A percentile compares a stretch with the other conserved stretches of the same genome.
These are phyloP conservation scores for Calephelis nemesis DNA, from an alignment of 1,140 invertebrate genomes.

Conservation along the genomic window DNA sequence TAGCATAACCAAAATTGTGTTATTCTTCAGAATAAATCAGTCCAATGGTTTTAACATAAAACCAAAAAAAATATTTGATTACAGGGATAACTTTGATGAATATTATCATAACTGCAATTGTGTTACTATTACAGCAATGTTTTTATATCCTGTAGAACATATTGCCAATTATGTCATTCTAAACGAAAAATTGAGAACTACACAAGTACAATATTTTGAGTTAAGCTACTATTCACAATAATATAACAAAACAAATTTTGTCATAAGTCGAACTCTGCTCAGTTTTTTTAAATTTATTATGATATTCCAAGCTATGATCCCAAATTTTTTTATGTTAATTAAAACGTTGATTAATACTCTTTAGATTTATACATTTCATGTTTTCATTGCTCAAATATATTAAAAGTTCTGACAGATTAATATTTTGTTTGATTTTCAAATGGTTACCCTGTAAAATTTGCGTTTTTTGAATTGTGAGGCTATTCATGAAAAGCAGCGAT, in stretches of 20 bases:
- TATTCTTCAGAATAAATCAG: constrained; percentile 19
- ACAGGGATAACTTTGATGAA: constrained; percentile 20
- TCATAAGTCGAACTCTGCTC: constrained; percentile 20
- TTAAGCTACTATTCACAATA: constrained; percentile 24
- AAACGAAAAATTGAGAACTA: constrained; percentile 23
- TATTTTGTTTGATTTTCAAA: constrained; percentile 19
- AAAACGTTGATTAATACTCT: too few relatives aligned
- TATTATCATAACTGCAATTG: constrained; percentile 23
- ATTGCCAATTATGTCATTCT: constrained; percentile 23
- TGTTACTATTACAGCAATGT: constrained; percentile 21
- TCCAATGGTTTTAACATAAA: constrained; percentile 23
- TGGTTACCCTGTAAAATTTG: not conserved
- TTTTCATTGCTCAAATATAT: not conserved
- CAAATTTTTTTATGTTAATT: not conserved
- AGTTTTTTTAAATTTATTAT: constrained; percentile 24
- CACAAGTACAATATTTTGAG: constrained; percentile 20
- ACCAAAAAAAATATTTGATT: constrained; percentile 24
- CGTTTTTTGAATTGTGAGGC: not conserved
- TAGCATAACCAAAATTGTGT: constrained; percentile 23
- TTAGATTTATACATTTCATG: not conserved
- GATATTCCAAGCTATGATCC: constrained; percentile 8
- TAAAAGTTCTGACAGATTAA: constrained; percentile 5
- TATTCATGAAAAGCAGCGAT: not conserved
- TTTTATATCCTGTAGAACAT: constrained; percentile 21
- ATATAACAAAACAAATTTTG: constrained; percentile 26